phyloP scores from a whole-genome alignment of 2,797 vertebrate genomes.

The Nyctibius grandis region DNA sequence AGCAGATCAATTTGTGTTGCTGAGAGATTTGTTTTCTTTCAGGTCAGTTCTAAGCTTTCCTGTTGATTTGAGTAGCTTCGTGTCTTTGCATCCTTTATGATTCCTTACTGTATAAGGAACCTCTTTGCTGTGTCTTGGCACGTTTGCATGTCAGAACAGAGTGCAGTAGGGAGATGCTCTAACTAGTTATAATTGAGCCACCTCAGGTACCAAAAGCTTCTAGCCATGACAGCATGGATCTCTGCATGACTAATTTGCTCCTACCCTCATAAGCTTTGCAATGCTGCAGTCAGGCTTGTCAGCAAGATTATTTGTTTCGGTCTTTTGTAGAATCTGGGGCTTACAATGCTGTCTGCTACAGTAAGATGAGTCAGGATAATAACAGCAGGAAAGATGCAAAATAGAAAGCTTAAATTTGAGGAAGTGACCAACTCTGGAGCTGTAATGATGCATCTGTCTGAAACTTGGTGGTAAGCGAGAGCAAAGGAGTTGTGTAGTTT shows the following conservation, averaged over 20 bases:
- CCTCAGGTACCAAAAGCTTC: conserved; percentile 13
- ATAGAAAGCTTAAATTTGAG: not conserved
- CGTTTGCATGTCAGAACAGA: not conserved
- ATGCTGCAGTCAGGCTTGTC: not conserved
- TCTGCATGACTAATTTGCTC: conserved; percentile 34
- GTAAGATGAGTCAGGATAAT: not conserved
- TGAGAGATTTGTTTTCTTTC: not conserved
- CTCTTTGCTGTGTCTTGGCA: not conserved
- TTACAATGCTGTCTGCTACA: not conserved
- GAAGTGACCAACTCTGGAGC: not conserved
- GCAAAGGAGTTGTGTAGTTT: not conserved
- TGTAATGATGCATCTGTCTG: not conserved
- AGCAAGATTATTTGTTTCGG: not conserved
- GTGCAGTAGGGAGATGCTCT: not conserved
- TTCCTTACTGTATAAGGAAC: not conserved
- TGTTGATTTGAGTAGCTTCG: not conserved
- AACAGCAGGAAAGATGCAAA: not conserved
- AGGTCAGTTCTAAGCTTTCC: not conserved
- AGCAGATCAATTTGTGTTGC: not conserved
- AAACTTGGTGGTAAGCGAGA: not conserved
- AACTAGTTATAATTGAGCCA: not conserved
- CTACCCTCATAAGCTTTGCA: not conserved
- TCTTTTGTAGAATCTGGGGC: not conserved
- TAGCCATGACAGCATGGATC: conserved; percentile 15
- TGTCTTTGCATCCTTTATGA: not conserved